Base-by-base conservation (phyloP, 2,888 invertebrate genomes). In the Nomada lathburiana region DNA sequence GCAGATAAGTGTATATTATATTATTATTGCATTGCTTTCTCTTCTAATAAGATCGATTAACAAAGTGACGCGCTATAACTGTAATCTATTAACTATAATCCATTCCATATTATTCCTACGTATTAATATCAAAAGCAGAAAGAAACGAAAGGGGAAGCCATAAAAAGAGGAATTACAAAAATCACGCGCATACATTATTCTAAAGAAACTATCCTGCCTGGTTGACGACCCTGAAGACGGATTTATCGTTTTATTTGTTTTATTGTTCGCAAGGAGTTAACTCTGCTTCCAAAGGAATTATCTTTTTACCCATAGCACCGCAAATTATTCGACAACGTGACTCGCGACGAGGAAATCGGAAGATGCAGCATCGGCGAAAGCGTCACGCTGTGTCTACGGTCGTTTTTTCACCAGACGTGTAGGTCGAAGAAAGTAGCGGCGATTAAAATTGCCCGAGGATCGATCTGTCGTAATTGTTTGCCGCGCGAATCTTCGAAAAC, bases 331-430 rank as follows among this genome's bases (percentile, higher is more conserved):
- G 13, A 47, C 23, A 42, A n/a, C 52, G 11, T 13, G 36, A 13
- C 50, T 36, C 10, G 13, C n/a, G 50, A 36, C 26, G 47, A 80
- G 70, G 50, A 70, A 65, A 65, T 65, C 42, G 59, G 75, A 79
- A 59, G 79, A 76, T 50, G 77, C 29, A 62, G 36, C 77, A 78
- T 42, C 36, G 72, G 85, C 82, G 85, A 85, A 84, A 84, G 84
- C 85, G 55, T 18, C 64, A 20, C 36, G 64, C 47, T n/a, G 55
- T 67, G 70, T 53, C 44, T 52, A 50, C 44, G 44, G 20, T n/a
- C 16, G 20, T 44, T 70, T 76, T 77, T 74, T 73, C 18, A 55
- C 13, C 50, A 36, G 36, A 36, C 26, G 62, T 44, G 63, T 60
- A 69, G 64, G 83, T 82, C 83, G 75, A 83, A 79, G 78, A 83